These are phyloP conservation scores for Sinocyclocheilus rhinocerous DNA, from an alignment of 2,113 vertebrate genomes.

Conservation along the genomic window DNA sequence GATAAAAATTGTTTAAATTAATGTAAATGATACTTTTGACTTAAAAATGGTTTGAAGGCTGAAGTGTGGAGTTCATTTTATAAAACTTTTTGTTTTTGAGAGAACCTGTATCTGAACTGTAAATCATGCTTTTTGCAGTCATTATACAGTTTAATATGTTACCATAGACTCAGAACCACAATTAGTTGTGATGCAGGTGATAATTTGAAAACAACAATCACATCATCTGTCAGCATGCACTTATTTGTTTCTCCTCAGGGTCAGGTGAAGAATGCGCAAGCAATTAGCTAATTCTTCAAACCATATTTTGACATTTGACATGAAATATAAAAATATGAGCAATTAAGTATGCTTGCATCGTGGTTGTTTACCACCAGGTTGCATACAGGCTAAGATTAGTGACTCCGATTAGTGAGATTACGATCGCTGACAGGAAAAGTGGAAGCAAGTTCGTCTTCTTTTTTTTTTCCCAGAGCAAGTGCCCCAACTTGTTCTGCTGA, in stretches of 20 bases:
- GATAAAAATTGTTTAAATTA: too few relatives aligned
- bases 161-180: neutral
- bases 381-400: neutral
- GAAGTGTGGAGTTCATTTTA: too few relatives aligned
- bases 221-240: neutral
- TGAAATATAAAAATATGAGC: neutral
- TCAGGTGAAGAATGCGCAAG: neutral
- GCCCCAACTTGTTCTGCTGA: slow-evolving; percentile 41
- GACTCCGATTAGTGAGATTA: neutral
- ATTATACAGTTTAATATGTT: too few relatives aligned
- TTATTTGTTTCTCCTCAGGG: neutral
- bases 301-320: neutral
- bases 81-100: too few relatives aligned
- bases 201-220: neutral
- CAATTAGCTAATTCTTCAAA: neutral
- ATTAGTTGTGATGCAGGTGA: neutral
- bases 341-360: neutral
- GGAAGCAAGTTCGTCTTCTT: neutral
- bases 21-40: too few relatives aligned
- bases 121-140: too few relatives aligned
- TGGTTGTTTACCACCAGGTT: neutral
- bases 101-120: too few relatives aligned
- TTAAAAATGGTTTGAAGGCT: too few relatives aligned
- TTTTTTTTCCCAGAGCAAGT: neutral
- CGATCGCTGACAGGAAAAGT: slow-evolving; percentile 46